Conservation (phyloP, 2,888 invertebrate species). For the Drosophila niveifrons region DNA sequence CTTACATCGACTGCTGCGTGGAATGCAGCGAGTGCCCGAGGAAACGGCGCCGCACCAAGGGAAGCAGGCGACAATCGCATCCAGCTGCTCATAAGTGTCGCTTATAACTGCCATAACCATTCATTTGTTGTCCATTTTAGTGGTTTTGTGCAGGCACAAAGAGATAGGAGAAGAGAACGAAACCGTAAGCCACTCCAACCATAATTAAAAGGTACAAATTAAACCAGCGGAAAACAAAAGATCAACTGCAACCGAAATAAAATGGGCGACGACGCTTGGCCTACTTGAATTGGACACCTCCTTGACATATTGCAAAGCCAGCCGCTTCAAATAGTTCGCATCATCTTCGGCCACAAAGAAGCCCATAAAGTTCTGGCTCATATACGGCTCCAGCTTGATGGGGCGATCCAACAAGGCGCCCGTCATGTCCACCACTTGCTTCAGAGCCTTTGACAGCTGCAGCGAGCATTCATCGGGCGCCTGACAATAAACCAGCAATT, state of each 20-base stretch:
- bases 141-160: slow-evolving; percentile 51
- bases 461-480: slow-evolving; percentile 91
- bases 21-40: slow-evolving; percentile 88
- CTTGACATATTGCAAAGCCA: slow-evolving; percentile 92
- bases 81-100: slow-evolving; percentile 91
- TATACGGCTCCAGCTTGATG: slow-evolving; percentile 92
- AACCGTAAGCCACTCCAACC: slow-evolving; percentile 72
- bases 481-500: slow-evolving; percentile 83
- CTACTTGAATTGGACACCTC: slow-evolving; percentile 91
- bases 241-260: slow-evolving; percentile 7
- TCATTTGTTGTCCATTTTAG: slow-evolving; percentile 46
- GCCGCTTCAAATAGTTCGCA: slow-evolving; percentile 91
- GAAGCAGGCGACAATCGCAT: slow-evolving; percentile 91
- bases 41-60: slow-evolving; percentile 89
- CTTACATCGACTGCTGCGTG: slow-evolving; percentile 89
- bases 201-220: slow-evolving; percentile 11
- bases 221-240: slow-evolving; percentile 11
- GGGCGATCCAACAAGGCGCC: slow-evolving; percentile 89
- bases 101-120: slow-evolving; percentile 83
- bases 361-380: slow-evolving; percentile 96
- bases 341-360: slow-evolving; percentile 94
- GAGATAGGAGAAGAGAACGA: slow-evolving; percentile 64
- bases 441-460: slow-evolving; percentile 89
- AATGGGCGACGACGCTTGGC: slow-evolving; percentile 68
- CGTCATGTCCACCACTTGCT: slow-evolving; percentile 90